These are phyloP conservation scores for Aelia acuminata DNA, from an alignment of 2,888 invertebrate species.

Conservation along the genomic window DNA sequence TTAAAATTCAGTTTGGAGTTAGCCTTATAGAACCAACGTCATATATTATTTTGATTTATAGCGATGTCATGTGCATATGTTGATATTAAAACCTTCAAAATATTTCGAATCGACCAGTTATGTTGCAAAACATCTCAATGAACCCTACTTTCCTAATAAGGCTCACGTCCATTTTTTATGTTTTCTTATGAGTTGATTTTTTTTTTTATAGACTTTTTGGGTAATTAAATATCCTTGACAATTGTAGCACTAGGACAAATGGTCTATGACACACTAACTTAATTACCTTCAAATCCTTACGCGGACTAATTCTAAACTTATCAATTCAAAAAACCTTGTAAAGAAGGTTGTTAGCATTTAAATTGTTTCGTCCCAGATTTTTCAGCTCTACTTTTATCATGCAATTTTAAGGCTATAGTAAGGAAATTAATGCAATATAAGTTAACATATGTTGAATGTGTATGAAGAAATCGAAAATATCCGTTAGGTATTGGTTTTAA, in stretches of 20 bases:
- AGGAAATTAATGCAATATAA: no score
- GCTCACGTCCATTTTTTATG: neutral
- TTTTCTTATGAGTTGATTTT: neutral
- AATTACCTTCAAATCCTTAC: neutral
- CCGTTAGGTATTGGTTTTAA: no score
- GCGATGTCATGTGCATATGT: no score
- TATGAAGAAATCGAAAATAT: no score
- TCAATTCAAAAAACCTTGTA: conserved; percentile 11
- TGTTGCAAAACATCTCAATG: neutral
- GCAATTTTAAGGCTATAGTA: no score
- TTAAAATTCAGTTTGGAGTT: no score
- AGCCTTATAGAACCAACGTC: no score
- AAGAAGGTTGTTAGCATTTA: neutral
- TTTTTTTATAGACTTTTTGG: neutral
- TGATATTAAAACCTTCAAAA: no score
- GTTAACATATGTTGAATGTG: no score
- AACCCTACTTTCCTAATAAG: neutral
- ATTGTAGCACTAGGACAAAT: neutral
- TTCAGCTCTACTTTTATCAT: neutral
- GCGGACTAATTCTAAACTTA: neutral
- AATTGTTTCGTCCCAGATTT: neutral
- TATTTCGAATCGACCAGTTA: neutral
- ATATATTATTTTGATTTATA: no score
- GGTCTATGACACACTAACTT: neutral
- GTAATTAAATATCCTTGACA: neutral